Percentiles rank a stretch among this genome's conserved stretches.
phyloP scores from a whole-genome alignment of 2,888 invertebrate genomes.

The Axea sp. region DNA sequence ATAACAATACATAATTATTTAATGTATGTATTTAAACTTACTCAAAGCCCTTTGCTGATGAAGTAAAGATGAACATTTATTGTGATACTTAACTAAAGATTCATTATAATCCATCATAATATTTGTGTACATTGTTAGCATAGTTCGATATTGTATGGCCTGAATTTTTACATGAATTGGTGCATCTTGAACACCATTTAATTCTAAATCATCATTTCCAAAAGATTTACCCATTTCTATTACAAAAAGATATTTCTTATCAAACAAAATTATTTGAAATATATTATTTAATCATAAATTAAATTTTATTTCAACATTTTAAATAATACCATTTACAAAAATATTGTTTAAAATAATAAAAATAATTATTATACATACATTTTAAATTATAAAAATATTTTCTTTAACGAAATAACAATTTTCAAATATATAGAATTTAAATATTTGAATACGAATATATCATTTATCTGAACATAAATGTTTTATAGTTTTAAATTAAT shows the following conservation, averaged over 20 bases:
- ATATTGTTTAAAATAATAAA: conserved; percentile 12
- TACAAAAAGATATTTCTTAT: conserved; percentile 33
- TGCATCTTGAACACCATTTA: conserved; percentile 67
- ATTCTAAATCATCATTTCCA: conserved; percentile 67
- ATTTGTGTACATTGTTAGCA: conserved; percentile 80
- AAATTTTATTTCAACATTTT: too few relatives aligned
- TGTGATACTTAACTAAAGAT: conserved; percentile 81
- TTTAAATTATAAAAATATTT: too few relatives aligned
- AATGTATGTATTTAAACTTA: conserved; percentile 68
- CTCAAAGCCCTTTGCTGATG: conserved; percentile 82
- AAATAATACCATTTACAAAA: too few relatives aligned
- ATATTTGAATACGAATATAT: too few relatives aligned
- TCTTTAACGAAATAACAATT: too few relatives aligned
- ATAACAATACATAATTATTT: too few relatives aligned
- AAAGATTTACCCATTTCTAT: conserved; percentile 73
- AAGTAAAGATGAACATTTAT: conserved; percentile 81
- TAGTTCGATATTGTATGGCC: conserved; percentile 80
- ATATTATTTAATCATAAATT: too few relatives aligned
- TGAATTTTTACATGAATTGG: conserved; percentile 79
- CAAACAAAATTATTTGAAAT: too few relatives aligned
- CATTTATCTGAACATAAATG: too few relatives aligned
- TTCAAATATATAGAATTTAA: too few relatives aligned
- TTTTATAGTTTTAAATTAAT: too few relatives aligned
- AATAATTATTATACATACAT: neutral
- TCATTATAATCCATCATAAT: conserved; percentile 81